Percentiles rank a stretch among this genome's conserved stretches.
Conservation (phyloP, 2,797 vertebrate species). For the Threskiornis aethiopicus region DNA sequence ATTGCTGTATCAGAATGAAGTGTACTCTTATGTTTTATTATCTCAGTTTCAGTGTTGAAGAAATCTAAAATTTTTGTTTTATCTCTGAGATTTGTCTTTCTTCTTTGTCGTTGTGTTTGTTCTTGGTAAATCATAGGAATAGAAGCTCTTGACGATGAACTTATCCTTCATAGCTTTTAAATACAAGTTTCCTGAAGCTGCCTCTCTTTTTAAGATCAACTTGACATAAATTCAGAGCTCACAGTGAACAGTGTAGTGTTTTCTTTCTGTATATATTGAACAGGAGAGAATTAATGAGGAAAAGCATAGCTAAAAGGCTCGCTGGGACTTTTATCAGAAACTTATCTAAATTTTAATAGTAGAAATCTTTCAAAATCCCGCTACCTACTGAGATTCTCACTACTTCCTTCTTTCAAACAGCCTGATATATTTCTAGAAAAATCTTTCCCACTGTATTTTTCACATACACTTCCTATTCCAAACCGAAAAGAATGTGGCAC, state of each 20-base stretch:
- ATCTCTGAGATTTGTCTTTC: neutral
- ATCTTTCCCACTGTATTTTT: neutral
- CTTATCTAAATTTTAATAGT: neutral
- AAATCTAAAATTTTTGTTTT: neutral
- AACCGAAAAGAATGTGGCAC: neutral
- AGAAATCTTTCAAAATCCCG: neutral
- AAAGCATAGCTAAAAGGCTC: neutral
- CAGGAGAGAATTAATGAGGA: neutral
- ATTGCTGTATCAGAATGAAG: neutral
- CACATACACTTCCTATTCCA: neutral
- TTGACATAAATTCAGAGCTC: neutral
- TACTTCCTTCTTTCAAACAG: neutral
- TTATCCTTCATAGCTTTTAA: neutral
- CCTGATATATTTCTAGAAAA: neutral
- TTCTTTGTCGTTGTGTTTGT: neutral
- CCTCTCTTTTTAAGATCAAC: neutral
- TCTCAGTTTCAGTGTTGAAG: neutral
- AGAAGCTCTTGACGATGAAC: neutral
- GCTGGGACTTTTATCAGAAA: fast-evolving
- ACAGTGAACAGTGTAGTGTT: neutral
- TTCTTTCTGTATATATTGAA: neutral
- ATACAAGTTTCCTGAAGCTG: neutral
- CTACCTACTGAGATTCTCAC: neutral
- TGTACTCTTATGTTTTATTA: neutral
- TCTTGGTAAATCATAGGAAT: neutral